Conservation (phyloP, 2,113 vertebrate genomes). For the Cinclus cinclus region DNA sequence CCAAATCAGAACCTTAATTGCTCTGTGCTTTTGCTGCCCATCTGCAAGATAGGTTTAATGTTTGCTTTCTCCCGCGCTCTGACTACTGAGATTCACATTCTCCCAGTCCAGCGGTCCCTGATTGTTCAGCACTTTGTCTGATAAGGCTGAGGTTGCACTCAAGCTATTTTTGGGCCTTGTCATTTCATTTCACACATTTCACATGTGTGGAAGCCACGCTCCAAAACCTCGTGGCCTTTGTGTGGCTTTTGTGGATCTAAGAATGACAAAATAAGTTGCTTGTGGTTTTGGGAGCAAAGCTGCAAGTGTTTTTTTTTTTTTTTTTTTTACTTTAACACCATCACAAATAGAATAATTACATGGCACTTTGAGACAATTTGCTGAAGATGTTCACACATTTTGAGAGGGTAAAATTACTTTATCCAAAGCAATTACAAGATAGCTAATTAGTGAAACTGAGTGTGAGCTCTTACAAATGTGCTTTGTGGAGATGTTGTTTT, state of each 20-base stretch:
- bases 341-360: conserved; percentile 67
- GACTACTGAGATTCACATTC: neutral
- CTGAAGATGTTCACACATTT: conserved; percentile 63
- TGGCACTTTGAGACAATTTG: conserved; percentile 62
- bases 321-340: conserved; percentile 17
- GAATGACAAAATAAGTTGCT: conserved; percentile 1
- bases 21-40: conserved; percentile 49
- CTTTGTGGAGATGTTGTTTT: conserved; percentile 53
- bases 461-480: conserved; percentile 58
- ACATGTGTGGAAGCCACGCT: neutral
- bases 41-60: conserved; percentile 15
- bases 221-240: neutral
- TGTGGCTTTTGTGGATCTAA: neutral
- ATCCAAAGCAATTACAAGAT: conserved; percentile 66
- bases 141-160: neutral
- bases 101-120: fast-evolving
- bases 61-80: neutral
- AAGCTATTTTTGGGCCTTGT: neutral
- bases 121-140: neutral
- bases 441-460: conserved; percentile 73
- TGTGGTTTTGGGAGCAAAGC: conserved; percentile 43
- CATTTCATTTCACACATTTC: neutral
- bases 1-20: conserved; percentile 59
- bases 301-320: conserved; percentile 41
- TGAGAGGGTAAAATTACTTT: conserved; percentile 60